A percentile compares a stretch with the other conserved stretches of the same genome.
These are phyloP conservation scores for Tautogolabrus adspersus DNA, from an alignment of 2,113 vertebrate species.

Conservation along the genomic window DNA sequence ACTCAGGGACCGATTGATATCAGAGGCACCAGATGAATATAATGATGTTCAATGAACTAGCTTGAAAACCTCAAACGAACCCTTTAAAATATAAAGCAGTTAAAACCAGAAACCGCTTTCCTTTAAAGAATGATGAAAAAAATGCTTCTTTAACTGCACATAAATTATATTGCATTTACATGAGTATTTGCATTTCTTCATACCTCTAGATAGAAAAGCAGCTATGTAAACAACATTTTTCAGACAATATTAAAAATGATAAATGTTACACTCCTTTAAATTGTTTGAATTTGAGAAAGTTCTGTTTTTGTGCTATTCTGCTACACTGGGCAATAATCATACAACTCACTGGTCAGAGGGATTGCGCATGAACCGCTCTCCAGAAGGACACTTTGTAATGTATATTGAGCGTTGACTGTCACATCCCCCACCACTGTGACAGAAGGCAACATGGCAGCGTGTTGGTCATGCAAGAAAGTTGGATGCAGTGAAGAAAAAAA, in stretches of 20 bases:
- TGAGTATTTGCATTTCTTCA: too few relatives aligned
- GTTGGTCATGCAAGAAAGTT: constrained; percentile 60
- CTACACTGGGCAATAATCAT: background rate
- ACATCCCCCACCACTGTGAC: constrained; percentile 69
- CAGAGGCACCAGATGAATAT: background rate
- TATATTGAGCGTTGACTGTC: constrained; percentile 38
- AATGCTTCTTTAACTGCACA: background rate
- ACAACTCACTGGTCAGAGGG: constrained; percentile 3
- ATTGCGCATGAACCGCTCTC: constrained; percentile 3
- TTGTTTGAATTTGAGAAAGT: background rate
- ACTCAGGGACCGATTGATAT: constrained; percentile 6
- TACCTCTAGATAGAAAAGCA: too few relatives aligned
- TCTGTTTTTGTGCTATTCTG: background rate
- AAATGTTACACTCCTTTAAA: too few relatives aligned
- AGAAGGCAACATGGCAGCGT: constrained; percentile 65
- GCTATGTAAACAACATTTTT: too few relatives aligned
- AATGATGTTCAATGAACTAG: constrained; percentile 1
- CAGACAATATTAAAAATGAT: background rate
- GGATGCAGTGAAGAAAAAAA: constrained; percentile 33
- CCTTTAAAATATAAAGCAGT: background rate
- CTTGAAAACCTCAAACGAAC: constrained; percentile 3
- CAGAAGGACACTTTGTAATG: constrained; percentile 42
- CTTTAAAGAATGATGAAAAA: background rate
- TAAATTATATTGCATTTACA: too few relatives aligned
- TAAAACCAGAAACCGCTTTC: background rate